phyloP scores from a whole-genome alignment of 1,140 invertebrate species.

The Acromyrmex heyeri region DNA sequence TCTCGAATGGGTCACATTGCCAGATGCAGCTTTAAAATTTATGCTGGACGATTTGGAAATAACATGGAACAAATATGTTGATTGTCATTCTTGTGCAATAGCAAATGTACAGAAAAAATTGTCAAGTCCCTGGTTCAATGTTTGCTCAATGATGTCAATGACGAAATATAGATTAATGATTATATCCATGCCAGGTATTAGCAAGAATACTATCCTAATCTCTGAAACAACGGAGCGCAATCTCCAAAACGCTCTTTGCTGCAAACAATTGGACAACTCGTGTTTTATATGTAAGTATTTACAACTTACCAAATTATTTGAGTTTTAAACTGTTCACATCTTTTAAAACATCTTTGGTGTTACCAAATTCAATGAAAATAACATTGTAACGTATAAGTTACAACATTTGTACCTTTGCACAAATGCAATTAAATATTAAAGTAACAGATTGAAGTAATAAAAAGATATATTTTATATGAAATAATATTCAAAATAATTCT shows the following conservation, averaged over 20 bases:
- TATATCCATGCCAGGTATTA: conserved; percentile 77
- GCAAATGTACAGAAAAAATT: conserved; percentile 63
- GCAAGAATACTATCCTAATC: conserved; percentile 83
- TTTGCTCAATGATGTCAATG: conserved; percentile 74
- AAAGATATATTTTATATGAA: neutral
- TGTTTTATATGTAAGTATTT: conserved; percentile 80
- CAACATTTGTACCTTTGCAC: neutral
- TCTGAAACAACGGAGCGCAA: conserved; percentile 87
- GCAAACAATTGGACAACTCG: conserved; percentile 35
- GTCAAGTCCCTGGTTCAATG: conserved; percentile 75
- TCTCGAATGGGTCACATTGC: conserved; percentile 66
- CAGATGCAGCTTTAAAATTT: conserved; percentile 72
- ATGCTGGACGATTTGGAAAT: conserved; percentile 63
- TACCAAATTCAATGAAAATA: neutral
- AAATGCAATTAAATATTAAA: conserved; percentile 1
- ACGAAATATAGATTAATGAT: conserved; percentile 84
- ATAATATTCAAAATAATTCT: too few species aligned
- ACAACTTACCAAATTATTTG: conserved; percentile 3
- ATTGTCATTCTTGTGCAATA: conserved; percentile 77
- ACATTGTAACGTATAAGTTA: neutral
- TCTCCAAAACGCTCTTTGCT: conserved; percentile 80
- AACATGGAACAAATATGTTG: conserved; percentile 69
- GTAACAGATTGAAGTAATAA: neutral
- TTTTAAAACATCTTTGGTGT: neutral
- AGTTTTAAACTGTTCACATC: conserved; percentile 18